Percentiles rank a stretch among this genome's conserved stretches.
Evolutionary conservation across 2,797 vertebrate species (phyloP).

Genomic region (Nyctibius grandis): DNA sequence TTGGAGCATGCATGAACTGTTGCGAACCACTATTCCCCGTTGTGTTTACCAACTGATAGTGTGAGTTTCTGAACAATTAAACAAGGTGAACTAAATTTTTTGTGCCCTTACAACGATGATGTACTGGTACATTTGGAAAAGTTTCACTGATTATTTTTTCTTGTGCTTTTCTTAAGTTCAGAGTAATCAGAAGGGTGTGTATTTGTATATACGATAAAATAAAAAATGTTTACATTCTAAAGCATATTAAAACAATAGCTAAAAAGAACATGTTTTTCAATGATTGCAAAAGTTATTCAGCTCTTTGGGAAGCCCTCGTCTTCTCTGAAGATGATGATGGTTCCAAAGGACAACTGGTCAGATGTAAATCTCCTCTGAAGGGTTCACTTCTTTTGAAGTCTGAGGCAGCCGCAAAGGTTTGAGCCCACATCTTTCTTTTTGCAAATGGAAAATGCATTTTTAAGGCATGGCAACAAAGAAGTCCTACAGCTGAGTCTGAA

Average conservation of each 20-base stretch:
- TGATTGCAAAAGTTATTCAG: not conserved
- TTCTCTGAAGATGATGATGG: not conserved
- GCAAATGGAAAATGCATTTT: not conserved
- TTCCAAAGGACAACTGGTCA: not conserved
- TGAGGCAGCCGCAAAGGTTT: not conserved
- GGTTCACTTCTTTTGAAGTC: not conserved
- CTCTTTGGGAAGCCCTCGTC: not conserved
- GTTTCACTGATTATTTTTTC: not conserved
- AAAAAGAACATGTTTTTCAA: not conserved
- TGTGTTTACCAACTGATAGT: not conserved
- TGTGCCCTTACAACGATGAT: not conserved
- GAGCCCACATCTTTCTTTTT: not conserved
- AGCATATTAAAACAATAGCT: not conserved
- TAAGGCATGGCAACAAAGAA: not conserved
- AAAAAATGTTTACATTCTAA: not conserved
- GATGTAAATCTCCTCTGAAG: not conserved
- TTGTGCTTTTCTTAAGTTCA: not conserved
- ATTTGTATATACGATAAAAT: not conserved
- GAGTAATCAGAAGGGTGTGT: not conserved
- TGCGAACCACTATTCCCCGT: not conserved
- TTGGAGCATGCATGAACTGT: not conserved
- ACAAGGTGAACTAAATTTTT: not conserved
- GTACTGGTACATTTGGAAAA: not conserved
- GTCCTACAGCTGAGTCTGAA: constrained; percentile 18
- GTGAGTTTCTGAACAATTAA: not conserved